Conservation (phyloP, 2,797 vertebrate species). For the Euthynnus affinis region DNA sequence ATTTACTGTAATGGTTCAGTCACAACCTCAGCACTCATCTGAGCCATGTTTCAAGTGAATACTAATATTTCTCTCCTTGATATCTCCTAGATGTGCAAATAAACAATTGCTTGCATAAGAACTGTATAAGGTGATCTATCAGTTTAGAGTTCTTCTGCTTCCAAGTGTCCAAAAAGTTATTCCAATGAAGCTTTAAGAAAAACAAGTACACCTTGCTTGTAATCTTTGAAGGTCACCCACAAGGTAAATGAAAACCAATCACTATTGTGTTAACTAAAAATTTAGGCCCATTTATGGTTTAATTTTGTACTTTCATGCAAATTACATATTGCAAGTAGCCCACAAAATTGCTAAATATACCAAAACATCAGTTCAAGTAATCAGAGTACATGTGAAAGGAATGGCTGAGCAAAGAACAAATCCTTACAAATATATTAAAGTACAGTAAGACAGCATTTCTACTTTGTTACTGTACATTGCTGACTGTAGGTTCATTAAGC, state of each 20-base stretch:
- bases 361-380: neutral
- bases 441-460: neutral
- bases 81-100: slow-evolving; percentile 6
- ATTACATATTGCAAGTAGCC: too few species aligned
- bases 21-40: neutral
- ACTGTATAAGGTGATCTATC: too few species aligned
- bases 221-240: too few species aligned
- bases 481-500: slow-evolving; percentile 42
- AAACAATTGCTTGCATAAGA: neutral
- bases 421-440: neutral
- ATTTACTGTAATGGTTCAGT: neutral
- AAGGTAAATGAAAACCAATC: too few species aligned
- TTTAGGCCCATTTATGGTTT: too few species aligned
- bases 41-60: neutral
- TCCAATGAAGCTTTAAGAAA: too few species aligned
- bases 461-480: slow-evolving; percentile 21
- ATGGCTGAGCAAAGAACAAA: neutral
- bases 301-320: too few species aligned
- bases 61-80: neutral
- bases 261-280: too few species aligned
- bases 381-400: neutral
- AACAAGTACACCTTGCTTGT: too few species aligned
- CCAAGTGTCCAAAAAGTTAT: too few species aligned
- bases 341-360: too few species aligned
- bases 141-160: too few species aligned